Base-by-base conservation (phyloP, 1,140 invertebrate species). In the Gryon sp. region DNA sequence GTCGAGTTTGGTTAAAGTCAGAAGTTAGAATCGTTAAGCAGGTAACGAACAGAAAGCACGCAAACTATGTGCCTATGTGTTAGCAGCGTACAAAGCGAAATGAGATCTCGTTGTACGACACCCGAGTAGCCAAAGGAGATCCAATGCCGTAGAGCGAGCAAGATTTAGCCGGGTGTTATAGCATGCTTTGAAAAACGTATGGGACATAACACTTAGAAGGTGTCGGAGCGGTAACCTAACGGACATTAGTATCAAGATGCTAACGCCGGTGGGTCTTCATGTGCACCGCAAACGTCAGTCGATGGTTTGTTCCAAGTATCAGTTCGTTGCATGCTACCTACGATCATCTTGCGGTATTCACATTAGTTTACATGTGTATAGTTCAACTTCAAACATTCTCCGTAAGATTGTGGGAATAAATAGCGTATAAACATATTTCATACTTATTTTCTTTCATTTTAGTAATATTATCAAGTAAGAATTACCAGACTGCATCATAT, bases 171-270 rank as follows among this genome's bases (percentile, higher is more conserved):
- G 55, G 68, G 55, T 66, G 78, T 70, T 80, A 77, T 76, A 75
- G 72, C 55, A 53, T 45, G 65, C 69, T 74, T 79, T 57, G 75
- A 59, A 73, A 73, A 72, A 82, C 76, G 36, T 76, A 76, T 57
- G 78, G 72, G 65, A 63, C 72, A 74, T 79, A 80, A 85, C 83
- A 85, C 84, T 86, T 85, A 76, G 73, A 85, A 85, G 83, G 81
- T 86, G 83, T 85, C 83, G 79, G 76, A 57, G 45, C 62, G 43
- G 76, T 52, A 30, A 52, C 60, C 34, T 28, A 74, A 53, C 38
- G 43, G 43, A 57, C 28, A 68, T 73, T 76, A 77, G 72, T 81
- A 79, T 77, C 74, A 69, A 72, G 69, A 77, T 79, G 69, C 70
- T 65, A 65, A 66, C 72, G 62, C 62, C 22, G 57, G 55, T 77